These are phyloP conservation scores for Zaprionus bogoriensis DNA, from an alignment of 2,888 invertebrate species.

Conservation along the genomic window DNA sequence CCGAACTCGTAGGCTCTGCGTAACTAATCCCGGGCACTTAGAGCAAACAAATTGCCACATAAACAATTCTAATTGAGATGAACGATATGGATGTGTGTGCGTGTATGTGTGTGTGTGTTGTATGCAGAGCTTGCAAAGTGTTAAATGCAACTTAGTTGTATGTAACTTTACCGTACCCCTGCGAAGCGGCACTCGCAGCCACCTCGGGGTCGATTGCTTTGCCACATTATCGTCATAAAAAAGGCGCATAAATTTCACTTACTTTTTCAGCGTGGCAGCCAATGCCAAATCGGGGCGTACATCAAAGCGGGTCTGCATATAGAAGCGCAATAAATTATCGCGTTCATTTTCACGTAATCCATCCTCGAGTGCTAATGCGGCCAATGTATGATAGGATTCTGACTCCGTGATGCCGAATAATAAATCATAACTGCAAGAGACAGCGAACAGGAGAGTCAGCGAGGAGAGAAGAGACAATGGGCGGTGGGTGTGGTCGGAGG, in stretches of 20 bases:
- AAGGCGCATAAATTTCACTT: constrained; percentile 80
- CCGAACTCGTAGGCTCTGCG: constrained; percentile 26
- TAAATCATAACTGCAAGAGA: constrained; percentile 88
- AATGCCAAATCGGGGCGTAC: constrained; percentile 88
- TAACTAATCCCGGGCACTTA: constrained; percentile 64
- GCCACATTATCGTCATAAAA: constrained; percentile 45
- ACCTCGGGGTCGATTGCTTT: not conserved
- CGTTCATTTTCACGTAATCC: constrained; percentile 90
- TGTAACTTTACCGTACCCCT: constrained; percentile 29
- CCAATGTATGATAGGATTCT: constrained; percentile 90
- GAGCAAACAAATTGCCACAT: constrained; percentile 73
- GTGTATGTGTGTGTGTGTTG: constrained; percentile 9
- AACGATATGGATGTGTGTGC: constrained; percentile 55
- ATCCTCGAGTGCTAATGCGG: constrained; percentile 87
- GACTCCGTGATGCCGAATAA: constrained; percentile 93
- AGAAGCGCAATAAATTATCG: constrained; percentile 89
- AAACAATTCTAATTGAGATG: constrained; percentile 75
- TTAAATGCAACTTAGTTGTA: constrained; percentile 59
- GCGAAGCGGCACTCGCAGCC: too few species aligned
- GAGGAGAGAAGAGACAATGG: not conserved
- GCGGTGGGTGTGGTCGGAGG: not conserved
- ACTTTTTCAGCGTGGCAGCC: constrained; percentile 87
- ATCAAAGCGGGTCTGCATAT: constrained; percentile 90
- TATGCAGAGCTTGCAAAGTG: constrained; percentile 39
- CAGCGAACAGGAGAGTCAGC: constrained; percentile 28